phyloP scores from a whole-genome alignment of 1,140 invertebrate species.

The Planococcus citri region DNA sequence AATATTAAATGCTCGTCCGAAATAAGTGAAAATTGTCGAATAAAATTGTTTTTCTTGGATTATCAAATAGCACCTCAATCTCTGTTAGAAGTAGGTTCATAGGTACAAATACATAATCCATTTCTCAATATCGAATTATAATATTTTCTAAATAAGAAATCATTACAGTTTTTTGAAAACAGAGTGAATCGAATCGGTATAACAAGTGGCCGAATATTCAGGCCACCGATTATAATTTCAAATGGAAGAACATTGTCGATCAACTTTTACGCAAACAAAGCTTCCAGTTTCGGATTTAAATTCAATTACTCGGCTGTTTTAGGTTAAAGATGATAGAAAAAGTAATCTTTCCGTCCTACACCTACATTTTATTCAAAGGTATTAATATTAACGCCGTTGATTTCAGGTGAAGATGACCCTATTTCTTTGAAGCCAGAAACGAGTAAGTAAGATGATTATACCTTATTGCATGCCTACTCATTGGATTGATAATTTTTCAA shows the following conservation, averaged over 20 bases:
- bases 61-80: conserved; percentile 53
- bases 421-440: conserved; percentile 44
- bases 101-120: too few species aligned
- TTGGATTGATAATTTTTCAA: too few species aligned
- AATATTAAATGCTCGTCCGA: conserved; percentile 42
- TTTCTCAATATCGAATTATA: not conserved
- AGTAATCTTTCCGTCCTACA: not conserved
- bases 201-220: conserved; percentile 50
- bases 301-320: conserved; percentile 47
- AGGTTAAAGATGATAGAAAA: conserved; percentile 24
- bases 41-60: conserved; percentile 54
- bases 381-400: not conserved
- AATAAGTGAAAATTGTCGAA: conserved; percentile 36
- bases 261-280: conserved; percentile 58
- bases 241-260: conserved; percentile 49
- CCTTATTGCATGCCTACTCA: too few species aligned
- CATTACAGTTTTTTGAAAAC: conserved; percentile 57
- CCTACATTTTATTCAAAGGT: not conserved
- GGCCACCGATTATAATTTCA: conserved; percentile 52
- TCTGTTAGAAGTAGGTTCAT: conserved; percentile 46
- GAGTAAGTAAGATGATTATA: conserved; percentile 33
- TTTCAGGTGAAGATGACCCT: conserved; percentile 39
- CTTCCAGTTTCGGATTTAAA: conserved; percentile 52
- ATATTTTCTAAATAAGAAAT: too few species aligned
- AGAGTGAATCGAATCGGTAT: conserved; percentile 52